phyloP scores from a whole-genome alignment of 1,140 invertebrate genomes.

The Heliconius himera region DNA sequence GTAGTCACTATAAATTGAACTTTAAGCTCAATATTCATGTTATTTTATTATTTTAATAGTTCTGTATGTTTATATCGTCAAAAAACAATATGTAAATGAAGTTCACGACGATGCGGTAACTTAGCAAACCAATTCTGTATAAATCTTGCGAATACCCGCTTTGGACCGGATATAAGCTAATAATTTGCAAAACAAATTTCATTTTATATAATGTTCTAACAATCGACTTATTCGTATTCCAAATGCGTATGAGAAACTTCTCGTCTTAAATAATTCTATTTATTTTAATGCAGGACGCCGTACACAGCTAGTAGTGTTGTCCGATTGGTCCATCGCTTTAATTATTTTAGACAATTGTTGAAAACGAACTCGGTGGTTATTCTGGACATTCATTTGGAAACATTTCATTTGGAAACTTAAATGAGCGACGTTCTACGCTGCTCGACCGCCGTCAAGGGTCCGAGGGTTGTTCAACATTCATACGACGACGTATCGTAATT shows the following conservation, averaged over 20 bases:
- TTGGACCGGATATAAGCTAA: background rate
- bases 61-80: background rate
- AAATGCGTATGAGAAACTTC: conserved; percentile 2
- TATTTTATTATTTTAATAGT: background rate
- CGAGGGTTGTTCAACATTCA: background rate
- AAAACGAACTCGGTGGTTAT: background rate
- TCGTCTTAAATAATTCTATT: conserved; percentile 13
- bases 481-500: background rate
- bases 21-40: background rate
- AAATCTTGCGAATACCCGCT: background rate
- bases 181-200: background rate
- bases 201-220: conserved; percentile 2
- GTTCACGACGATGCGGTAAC: background rate
- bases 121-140: background rate
- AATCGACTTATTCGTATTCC: background rate
- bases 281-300: background rate
- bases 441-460: too few relatives aligned
- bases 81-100: too few relatives aligned
- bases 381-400: background rate
- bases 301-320: background rate
- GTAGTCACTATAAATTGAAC: background rate
- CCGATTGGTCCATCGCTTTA: background rate
- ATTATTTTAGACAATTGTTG: background rate
- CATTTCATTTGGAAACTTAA: background rate
- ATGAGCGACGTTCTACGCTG: background rate